These are phyloP conservation scores for Bombus pascuorum DNA, from an alignment of 1,140 invertebrate genomes.

Conservation along the genomic window DNA sequence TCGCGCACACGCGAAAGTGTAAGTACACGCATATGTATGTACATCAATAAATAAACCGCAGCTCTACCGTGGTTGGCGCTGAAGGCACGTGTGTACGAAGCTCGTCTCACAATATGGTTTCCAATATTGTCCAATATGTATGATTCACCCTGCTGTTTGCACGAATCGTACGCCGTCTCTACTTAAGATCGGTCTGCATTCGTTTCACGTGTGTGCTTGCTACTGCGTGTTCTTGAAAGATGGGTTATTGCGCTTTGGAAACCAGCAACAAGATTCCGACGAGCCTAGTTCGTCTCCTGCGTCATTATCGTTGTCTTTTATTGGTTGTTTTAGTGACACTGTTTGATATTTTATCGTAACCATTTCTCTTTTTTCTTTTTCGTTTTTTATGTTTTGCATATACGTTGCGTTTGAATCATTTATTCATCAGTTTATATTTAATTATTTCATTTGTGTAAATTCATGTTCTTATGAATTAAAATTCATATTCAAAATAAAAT, in stretches of 20 bases:
- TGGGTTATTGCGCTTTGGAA: slow-evolving; percentile 20
- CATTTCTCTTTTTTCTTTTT: too few relatives aligned
- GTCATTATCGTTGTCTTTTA: slow-evolving; percentile 38
- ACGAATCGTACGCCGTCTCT: slow-evolving; percentile 18
- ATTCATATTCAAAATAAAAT: too few relatives aligned
- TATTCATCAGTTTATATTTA: too few relatives aligned
- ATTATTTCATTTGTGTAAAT: too few relatives aligned
- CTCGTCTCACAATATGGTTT: slow-evolving; percentile 45
- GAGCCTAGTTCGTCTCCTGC: slow-evolving; percentile 1
- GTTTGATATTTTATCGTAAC: slow-evolving; percentile 2
- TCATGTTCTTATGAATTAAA: too few relatives aligned
- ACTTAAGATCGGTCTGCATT: slow-evolving; percentile 6
- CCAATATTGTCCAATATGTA: slow-evolving; percentile 62
- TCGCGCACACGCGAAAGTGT: neutral
- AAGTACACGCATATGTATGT: neutral
- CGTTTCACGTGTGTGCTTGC: neutral
- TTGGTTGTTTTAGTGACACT: neutral
- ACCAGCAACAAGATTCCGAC: slow-evolving; percentile 1
- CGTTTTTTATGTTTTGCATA: too few relatives aligned
- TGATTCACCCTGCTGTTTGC: slow-evolving; percentile 50
- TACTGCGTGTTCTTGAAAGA: neutral
- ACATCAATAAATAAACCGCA: slow-evolving; percentile 50
- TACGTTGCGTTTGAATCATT: too few relatives aligned
- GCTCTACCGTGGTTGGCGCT: too few relatives aligned
- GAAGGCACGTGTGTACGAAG: slow-evolving; percentile 16